Base-by-base conservation (phyloP, 2,888 invertebrate species). In the Podotricha telesiphe region DNA sequence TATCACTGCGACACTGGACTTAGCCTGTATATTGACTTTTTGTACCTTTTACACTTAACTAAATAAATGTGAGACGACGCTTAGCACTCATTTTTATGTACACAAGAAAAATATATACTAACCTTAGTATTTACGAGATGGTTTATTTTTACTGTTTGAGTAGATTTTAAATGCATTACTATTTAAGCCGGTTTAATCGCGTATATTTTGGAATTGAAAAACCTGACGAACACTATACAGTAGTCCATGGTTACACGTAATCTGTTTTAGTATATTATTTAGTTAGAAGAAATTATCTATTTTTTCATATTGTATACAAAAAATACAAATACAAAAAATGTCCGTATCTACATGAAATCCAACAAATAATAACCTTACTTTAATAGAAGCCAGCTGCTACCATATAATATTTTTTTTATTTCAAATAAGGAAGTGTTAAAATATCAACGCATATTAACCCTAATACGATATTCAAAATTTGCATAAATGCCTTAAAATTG, bases 1-100 rank as follows among this genome's bases (percentile, higher is more conserved):
- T 88, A 88, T 89, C 89, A 79, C 76, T 70, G 69, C 76, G 81
- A 62, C 67, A 67, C 53, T 48, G 64, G 64, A 68, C 71, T 68
- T 65, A 68, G 68, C 51, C 55, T 48, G 65, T 53, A 62, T 65
- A 68, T 65, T 71, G 62, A 61, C 61, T 68, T 63, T 71, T 68
- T 68, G 61, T 65, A 55, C 61, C 50, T 50, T 68, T 68, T 65
- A 69, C 59, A 59, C 51, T 65, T 65, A 53, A 65, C 37, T 59
- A 65, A 65, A 69, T 61, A 67, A 61, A 67, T 53, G 53, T 45
- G 61, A 20, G 59, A 67, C 37, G 28, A 58, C 15, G 20, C 40
- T 34, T 34, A 19, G 19, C 34, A 48, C 34, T 34, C 19, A 48
- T 11, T 45, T 45, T 58, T n/a, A 28, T 45, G 10, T 59, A n/a